Percentiles rank a stretch among this genome's conserved stretches.
Evolutionary conservation across 2,888 invertebrate genomes (phyloP).

Genomic region (Caenorhabditis doughertyi): DNA sequence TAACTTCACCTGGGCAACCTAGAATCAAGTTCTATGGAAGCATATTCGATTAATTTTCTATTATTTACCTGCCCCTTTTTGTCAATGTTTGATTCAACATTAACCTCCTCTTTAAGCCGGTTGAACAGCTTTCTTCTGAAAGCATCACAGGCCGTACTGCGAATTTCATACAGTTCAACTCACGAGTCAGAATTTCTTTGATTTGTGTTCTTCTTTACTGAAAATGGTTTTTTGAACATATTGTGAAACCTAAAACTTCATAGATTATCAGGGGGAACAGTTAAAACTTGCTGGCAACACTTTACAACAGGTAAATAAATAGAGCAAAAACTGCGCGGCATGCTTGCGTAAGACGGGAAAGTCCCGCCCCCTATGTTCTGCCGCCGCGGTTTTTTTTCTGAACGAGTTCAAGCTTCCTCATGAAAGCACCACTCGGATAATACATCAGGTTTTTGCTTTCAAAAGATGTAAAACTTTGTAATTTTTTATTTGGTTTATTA

Average conservation of each 20-base stretch:
- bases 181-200: slow-evolving; percentile 79
- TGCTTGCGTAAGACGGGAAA: slow-evolving; percentile 22
- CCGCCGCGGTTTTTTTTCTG: slow-evolving; percentile 39
- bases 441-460: neutral
- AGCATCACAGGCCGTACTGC: too few species aligned
- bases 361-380: slow-evolving; percentile 40
- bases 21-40: neutral
- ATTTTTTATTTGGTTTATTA: too few species aligned
- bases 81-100: slow-evolving; percentile 49
- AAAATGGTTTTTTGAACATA: slow-evolving; percentile 79
- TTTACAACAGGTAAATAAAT: neutral
- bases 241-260: neutral
- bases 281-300: too few species aligned
- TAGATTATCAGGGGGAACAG: too few species aligned
- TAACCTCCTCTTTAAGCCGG: slow-evolving; percentile 53
- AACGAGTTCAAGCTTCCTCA: neutral
- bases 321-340: slow-evolving; percentile 33
- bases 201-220: slow-evolving; percentile 77
- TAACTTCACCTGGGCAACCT: slow-evolving; percentile 71
- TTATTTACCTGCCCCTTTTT: slow-evolving; percentile 51
- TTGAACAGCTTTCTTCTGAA: slow-evolving; percentile 64
- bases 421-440: neutral
- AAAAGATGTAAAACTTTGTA: too few species aligned
- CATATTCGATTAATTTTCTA: neutral
- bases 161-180: slow-evolving; percentile 27